Evolutionary conservation across 2,888 invertebrate genomes (phyloP), one percentile per base, ranked within the genome.

Genomic region (Acanthopleura granulata): DNA sequence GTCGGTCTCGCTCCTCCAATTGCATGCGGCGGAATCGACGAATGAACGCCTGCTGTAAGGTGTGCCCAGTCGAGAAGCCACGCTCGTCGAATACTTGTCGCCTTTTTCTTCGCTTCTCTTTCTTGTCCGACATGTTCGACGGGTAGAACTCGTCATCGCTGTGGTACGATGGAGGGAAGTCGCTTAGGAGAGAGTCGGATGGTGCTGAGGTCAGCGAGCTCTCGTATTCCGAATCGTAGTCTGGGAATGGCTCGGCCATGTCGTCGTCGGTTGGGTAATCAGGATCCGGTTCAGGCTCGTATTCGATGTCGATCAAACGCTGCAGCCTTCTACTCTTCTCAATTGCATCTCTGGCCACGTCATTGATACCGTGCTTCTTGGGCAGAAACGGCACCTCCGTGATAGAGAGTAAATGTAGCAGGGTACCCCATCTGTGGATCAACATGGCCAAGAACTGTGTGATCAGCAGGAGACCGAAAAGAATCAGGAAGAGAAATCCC

Each of bases 361-460:
- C 82, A 72, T 83, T 79, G 62, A 84, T 85, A 0, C 82, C 83
- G 66, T 83, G 82, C 22, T 76, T 80, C 66, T 82, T 78, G 29
- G 83, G 80, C 27, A 71, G 22, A 9, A 83, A 81, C 0, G 82
- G 82, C 0, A 99, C 92, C 89, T 97, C 96, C 11, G 98, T 98
- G 11, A 98, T 97, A 66, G 99, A 95, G 89, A 99, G 92, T 88
- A 99, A 98, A 90, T 99, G 99, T 1, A 98, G 96, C 77, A 99
- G 92, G 0, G 99, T 99, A 88, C 97, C 98, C 90, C 99, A 98
- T 86, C 99, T 94, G 95, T 99, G 99, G 93, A 98, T 96, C 92
- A 99, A 93, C 98, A 99, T 99, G 83, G 97, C 98, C 73, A 95
- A 93, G 91, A 99, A 99, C 92, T 99, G 98, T 85, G 98, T 97